Percentiles rank a stretch among this genome's conserved stretches.
These are phyloP conservation scores for Amiota minor DNA, from an alignment of 2,888 invertebrate genomes.

Conservation along the genomic window DNA sequence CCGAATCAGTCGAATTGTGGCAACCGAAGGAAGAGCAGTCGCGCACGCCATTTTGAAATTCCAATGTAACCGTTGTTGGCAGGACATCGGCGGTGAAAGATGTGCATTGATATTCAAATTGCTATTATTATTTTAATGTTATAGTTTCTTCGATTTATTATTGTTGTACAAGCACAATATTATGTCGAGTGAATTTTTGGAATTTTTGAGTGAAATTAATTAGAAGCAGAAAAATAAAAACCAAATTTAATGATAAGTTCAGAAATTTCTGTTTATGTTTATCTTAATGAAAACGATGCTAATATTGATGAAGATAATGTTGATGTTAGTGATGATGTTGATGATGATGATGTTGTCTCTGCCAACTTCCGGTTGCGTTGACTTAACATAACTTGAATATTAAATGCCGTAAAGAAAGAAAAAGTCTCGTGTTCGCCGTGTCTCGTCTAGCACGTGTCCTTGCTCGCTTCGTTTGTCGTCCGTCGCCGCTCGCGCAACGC, in stretches of 20 bases:
- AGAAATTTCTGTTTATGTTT: not conserved
- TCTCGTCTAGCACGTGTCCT: conserved; percentile 38
- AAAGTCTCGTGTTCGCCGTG: conserved; percentile 8
- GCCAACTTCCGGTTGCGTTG: conserved; percentile 15
- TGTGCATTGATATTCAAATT: not conserved
- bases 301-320: not conserved
- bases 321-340: not conserved
- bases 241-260: not conserved
- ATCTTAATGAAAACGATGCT: not conserved
- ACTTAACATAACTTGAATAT: conserved; percentile 34
- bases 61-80: conserved; percentile 63
- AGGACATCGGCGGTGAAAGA: conserved; percentile 62
- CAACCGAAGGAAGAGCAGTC: too few species aligned
- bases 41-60: conserved; percentile 7
- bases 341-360: not conserved
- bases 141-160: too few species aligned
- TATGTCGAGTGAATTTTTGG: too few species aligned
- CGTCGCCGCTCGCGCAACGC: conserved; percentile 6
- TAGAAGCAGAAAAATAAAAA: conserved; percentile 11
- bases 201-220: not conserved
- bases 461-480: conserved; percentile 20
- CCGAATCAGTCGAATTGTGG: too few species aligned
- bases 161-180: too few species aligned
- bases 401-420: not conserved
- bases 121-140: not conserved